phyloP scores from a whole-genome alignment of 1,140 invertebrate genomes.

The Luehdorfia chinensis region DNA sequence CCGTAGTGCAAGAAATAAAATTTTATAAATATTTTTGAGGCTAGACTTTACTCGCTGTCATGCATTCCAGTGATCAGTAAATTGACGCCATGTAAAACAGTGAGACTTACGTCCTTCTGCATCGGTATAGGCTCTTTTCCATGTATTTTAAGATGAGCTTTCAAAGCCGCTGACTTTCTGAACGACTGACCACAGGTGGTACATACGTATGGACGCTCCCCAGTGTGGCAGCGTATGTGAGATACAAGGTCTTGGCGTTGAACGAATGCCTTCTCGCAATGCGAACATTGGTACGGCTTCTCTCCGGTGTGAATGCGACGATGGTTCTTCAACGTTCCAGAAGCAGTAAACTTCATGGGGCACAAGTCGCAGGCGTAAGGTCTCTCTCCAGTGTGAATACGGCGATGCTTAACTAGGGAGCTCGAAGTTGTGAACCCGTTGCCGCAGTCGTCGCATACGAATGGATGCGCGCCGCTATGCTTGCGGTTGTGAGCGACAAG shows the following conservation, averaged over 20 bases:
- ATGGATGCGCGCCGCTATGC: slow-evolving; percentile 82
- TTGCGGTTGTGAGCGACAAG: slow-evolving; percentile 79
- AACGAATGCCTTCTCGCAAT: slow-evolving; percentile 74
- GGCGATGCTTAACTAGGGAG: slow-evolving; percentile 83
- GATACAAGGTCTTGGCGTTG: slow-evolving; percentile 79
- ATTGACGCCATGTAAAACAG: slow-evolving; percentile 1
- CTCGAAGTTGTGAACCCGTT: slow-evolving; percentile 87
- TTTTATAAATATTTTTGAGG: no score
- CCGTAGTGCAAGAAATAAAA: no score
- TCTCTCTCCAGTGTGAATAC: slow-evolving; percentile 85
- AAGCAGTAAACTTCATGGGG: slow-evolving; percentile 85
- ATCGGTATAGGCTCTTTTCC: slow-evolving; percentile 23
- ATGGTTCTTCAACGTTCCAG: slow-evolving; percentile 82
- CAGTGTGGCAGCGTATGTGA: slow-evolving; percentile 87
- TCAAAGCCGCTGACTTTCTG: slow-evolving; percentile 81
- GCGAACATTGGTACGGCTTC: slow-evolving; percentile 78
- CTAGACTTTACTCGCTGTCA: no score
- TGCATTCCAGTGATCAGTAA: neutral
- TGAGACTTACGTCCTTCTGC: slow-evolving; percentile 9
- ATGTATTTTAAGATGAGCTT: slow-evolving; percentile 82
- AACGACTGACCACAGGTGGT: slow-evolving; percentile 88
- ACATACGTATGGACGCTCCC: slow-evolving; percentile 90
- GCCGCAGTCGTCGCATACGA: slow-evolving; percentile 85
- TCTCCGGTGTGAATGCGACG: slow-evolving; percentile 85
- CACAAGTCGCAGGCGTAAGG: slow-evolving; percentile 93